phyloP scores from a whole-genome alignment of 2,888 invertebrate genomes.

The Cantharis nigra region DNA sequence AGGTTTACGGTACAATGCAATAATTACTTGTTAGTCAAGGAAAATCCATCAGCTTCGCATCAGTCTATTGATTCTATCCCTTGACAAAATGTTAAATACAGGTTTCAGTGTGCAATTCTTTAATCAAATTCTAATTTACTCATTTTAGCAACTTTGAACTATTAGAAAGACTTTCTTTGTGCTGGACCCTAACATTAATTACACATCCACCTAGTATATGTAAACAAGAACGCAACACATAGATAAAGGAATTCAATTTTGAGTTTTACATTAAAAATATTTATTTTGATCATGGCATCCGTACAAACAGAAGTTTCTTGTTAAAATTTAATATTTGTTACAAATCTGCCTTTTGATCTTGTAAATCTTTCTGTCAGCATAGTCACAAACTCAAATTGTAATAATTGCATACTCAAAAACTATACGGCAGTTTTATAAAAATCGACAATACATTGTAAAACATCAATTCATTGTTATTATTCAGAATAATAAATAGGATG shows the following conservation, averaged over 20 bases:
- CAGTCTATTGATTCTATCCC: slow-evolving; percentile 9
- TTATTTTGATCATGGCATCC: neutral
- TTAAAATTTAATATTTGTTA: too few species aligned
- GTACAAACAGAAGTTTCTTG: too few species aligned
- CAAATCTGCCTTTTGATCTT: too few species aligned
- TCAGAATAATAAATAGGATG: too few species aligned
- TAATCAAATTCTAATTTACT: slow-evolving; percentile 18
- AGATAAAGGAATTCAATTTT: neutral
- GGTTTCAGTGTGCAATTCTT: slow-evolving; percentile 19
- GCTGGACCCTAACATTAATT: neutral
- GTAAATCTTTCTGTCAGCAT: too few species aligned
- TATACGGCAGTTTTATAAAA: too few species aligned
- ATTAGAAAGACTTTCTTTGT: neutral
- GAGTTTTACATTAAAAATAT: neutral
- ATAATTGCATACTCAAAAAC: too few species aligned
- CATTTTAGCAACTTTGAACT: neutral
- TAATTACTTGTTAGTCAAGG: slow-evolving; percentile 14
- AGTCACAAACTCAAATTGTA: too few species aligned
- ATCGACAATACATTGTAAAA: too few species aligned
- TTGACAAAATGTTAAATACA: slow-evolving; percentile 24
- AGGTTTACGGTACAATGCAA: neutral
- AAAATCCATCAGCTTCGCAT: slow-evolving; percentile 8
- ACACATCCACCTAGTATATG: neutral
- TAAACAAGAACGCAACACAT: neutral
- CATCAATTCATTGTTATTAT: too few species aligned